Evolutionary conservation across 2,113 vertebrate species (phyloP), one percentile per base, ranked within the genome.

Genomic region (Circaetus cinerascens): DNA sequence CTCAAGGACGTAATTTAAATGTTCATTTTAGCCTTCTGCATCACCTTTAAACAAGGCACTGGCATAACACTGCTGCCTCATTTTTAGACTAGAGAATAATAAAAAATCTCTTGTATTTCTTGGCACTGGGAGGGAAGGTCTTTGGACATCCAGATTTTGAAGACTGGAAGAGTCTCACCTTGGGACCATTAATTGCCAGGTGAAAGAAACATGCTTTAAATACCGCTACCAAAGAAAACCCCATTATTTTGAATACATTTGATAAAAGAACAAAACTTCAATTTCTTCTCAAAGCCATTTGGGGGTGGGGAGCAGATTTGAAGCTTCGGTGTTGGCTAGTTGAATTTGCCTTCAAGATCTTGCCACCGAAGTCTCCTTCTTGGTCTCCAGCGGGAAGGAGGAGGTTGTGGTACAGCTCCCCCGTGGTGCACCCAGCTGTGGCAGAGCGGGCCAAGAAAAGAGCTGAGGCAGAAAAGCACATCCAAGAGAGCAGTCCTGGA

Each of bases 11-110:
- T 88, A 85, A 91, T 90, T 91, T 96, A 93, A 95, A 95, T 87
- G 91, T 67, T 83, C 94, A 46, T 91, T 88, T 96, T 93, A 93
- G 94, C 74, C 71, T 93, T 93, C 74, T 85, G 55, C 38, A 62
- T 88, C 81, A 93, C 73, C 57, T 91, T 97, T 97, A 91, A 95
- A 85, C 21, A 80, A 77, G 83, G 59, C 2, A 0, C 66, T 59
- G 77, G 77, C 26, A 22, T 50, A 87, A 89, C 30, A 30, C 40
- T 46, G 48, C 57, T 87, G 25, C 74, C 23, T 91, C 45, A 20
- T 82, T 90, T 85, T 90, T 88, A 89, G 62, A 56, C 22, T 51
- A 85, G 11, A 60, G 57, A 90, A 66, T 46, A 91, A 62, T 43
- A 2, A 85, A 89, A 85, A 90, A 66, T 69, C 9, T 76, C 80